These are phyloP conservation scores for Fukomys damarensis DNA, from an alignment of 2,113 vertebrate species.

Conservation along the genomic window DNA sequence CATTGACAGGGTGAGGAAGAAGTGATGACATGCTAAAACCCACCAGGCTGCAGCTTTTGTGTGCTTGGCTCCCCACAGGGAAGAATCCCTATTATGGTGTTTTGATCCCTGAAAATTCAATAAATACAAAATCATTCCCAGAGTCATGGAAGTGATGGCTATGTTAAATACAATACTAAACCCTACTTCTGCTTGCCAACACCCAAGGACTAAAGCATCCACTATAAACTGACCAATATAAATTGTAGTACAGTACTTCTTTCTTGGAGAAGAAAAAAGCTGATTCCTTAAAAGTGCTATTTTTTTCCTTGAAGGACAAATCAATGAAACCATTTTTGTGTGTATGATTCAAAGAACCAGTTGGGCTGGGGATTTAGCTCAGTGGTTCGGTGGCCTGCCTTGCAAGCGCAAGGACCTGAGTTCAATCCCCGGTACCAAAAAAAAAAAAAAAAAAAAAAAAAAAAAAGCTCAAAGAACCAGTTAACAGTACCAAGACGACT, in stretches of 20 bases:
- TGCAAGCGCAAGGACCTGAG: too few relatives aligned
- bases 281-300: background rate
- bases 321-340: background rate
- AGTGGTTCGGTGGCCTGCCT: too few relatives aligned
- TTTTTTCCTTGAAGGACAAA: background rate
- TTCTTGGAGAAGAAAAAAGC: background rate
- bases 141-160: background rate
- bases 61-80: background rate
- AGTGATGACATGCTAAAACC: background rate
- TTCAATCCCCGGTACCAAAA: too few relatives aligned
- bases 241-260: background rate
- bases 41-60: background rate
- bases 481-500: background rate
- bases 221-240: background rate
- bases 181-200: background rate
- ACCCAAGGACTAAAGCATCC: background rate
- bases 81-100: background rate
- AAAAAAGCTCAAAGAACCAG: conserved; percentile 44
- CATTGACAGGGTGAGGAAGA: background rate
- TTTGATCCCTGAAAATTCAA: background rate
- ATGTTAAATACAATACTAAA: background rate
- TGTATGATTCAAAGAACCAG: conserved; percentile 15
- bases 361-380: too few relatives aligned
- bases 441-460: too few relatives aligned
- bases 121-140: background rate